phyloP scores from a whole-genome alignment of 2,888 invertebrate genomes.

The Agrenia bidenticulata region DNA sequence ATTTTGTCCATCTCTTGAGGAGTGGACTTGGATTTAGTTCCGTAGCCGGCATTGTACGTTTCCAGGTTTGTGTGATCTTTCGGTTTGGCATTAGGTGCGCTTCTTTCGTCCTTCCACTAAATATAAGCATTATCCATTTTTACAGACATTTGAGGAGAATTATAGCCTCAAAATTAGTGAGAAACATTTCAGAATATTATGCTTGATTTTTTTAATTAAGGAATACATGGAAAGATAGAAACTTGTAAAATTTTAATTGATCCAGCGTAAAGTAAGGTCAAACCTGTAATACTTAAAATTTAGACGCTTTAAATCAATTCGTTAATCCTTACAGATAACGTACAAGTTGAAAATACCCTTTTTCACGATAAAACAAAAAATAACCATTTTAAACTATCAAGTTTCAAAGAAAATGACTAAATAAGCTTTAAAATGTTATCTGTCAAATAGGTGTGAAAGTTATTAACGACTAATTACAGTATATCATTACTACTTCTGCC shows the following conservation, averaged over 20 bases:
- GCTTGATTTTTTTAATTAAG: neutral
- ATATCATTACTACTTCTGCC: too few species aligned
- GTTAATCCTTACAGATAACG: too few species aligned
- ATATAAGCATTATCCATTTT: neutral
- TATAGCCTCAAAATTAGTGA: neutral
- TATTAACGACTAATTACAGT: too few species aligned
- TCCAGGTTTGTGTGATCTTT: constrained; percentile 47
- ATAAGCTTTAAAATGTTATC: too few species aligned
- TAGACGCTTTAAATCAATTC: too few species aligned
- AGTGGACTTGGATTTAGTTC: constrained; percentile 53
- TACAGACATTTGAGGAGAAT: neutral
- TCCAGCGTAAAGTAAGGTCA: constrained; percentile 42
- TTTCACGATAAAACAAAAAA: too few species aligned
- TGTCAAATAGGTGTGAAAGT: too few species aligned
- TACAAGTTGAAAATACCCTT: too few species aligned
- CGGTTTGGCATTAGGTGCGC: constrained; percentile 5
- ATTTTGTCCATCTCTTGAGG: constrained; percentile 61
- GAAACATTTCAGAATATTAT: too few species aligned
- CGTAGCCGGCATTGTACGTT: constrained; percentile 53
- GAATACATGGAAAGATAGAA: neutral
- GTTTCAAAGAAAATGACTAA: too few species aligned
- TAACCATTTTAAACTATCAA: too few species aligned
- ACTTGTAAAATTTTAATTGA: constrained; percentile 11
- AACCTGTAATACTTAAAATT: constrained; percentile 44
- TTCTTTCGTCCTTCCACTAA: constrained; percentile 51